Evolutionary conservation across 2,113 vertebrate species (phyloP).

Genomic region (Galeopterus variegatus): DNA sequence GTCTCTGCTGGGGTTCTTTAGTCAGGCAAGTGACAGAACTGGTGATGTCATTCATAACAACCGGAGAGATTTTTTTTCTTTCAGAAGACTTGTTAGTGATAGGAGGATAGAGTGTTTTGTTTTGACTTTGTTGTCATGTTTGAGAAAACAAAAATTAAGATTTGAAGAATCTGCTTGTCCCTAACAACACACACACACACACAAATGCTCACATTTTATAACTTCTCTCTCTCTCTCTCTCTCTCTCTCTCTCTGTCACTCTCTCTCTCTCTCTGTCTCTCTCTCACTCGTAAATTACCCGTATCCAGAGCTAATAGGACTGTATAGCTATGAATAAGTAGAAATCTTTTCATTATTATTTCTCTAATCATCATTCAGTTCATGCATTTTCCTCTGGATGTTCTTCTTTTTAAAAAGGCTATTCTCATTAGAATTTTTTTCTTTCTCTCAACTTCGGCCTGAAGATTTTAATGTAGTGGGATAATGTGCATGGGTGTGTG

Average conservation of each 20-base stretch:
- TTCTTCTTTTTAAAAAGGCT: background rate
- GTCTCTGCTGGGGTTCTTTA: background rate
- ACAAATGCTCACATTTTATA: background rate
- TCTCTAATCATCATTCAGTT: background rate
- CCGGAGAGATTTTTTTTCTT: background rate
- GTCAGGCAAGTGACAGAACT: background rate
- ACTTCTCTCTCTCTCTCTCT: background rate
- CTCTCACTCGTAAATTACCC: background rate
- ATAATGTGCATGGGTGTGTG: background rate
- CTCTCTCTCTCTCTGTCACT: too few relatives aligned
- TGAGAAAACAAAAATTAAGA: slow-evolving; percentile 26
- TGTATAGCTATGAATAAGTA: background rate
- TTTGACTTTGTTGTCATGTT: background rate
- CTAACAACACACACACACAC: background rate
- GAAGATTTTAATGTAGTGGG: background rate
- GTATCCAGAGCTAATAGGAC: background rate
- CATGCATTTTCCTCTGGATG: slow-evolving; percentile 15
- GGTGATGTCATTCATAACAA: background rate
- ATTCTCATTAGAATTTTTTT: slow-evolving; percentile 36
- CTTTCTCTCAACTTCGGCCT: background rate
- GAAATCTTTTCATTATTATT: slow-evolving; percentile 25
- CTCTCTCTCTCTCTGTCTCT: background rate
- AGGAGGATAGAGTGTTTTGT: background rate
- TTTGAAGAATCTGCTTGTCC: slow-evolving; percentile 19
- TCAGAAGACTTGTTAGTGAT: background rate